Evolutionary conservation across 2,113 vertebrate species (phyloP).

Genomic region (Zapornia atra): DNA sequence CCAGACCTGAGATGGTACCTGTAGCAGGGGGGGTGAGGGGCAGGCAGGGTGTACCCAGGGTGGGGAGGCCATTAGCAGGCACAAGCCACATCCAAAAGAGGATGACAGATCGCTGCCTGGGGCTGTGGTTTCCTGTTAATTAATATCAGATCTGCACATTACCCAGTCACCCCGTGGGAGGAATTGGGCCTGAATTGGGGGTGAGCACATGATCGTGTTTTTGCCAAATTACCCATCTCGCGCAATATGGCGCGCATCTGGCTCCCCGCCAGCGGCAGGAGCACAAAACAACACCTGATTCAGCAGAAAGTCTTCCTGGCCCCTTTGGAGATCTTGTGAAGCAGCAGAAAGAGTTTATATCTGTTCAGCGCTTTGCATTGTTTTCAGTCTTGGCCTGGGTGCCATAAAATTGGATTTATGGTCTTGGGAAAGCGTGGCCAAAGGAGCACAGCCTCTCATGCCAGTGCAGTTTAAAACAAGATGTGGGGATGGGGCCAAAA

Average conservation of each 20-base stretch:
- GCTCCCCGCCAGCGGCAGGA: background rate
- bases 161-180: conserved; percentile 37
- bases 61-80: background rate
- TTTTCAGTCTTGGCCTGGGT: conserved; percentile 23
- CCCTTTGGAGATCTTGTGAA: conserved; percentile 53
- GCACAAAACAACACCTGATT: conserved; percentile 59
- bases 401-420: conserved; percentile 38
- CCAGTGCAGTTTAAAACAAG: background rate
- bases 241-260: conserved; percentile 56
- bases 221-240: conserved; percentile 58
- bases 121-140: conserved; percentile 35
- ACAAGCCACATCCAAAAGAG: conserved; percentile 11
- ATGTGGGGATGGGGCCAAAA: background rate
- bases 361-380: conserved; percentile 33
- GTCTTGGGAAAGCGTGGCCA: background rate
- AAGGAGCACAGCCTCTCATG: background rate
- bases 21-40: background rate
- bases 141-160: conserved; percentile 56
- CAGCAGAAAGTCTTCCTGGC: conserved; percentile 58
- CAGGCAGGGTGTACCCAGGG: background rate
- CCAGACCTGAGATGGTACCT: background rate
- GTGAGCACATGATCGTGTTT: conserved; percentile 24
- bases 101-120: conserved; percentile 39
- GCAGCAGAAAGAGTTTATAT: conserved; percentile 62
- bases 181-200: conserved; percentile 40